Base-by-base conservation (phyloP, 2,888 invertebrate genomes). In the Diadegma fenestrale region DNA sequence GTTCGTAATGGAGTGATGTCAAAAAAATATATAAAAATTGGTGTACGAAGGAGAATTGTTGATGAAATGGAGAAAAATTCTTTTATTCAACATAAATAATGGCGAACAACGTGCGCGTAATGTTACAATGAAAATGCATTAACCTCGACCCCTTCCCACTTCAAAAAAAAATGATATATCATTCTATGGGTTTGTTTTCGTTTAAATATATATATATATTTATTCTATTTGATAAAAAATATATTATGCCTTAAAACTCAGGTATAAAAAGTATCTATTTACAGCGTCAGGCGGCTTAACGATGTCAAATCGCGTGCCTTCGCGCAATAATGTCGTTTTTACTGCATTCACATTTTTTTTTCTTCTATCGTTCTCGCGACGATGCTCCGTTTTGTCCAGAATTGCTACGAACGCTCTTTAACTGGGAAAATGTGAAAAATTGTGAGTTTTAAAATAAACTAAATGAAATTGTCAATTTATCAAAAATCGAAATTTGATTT, bases 181-280 rank as follows among this genome's bases (percentile, higher is more conserved):
- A 66, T 58, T 84, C 85, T 83, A 75, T 71, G 54, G 54, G 54
- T 54, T 54, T 54, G 8, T 51, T 54, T 12, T 26, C 22, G 54
- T 54, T 61, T 63, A 80, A 86, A 81, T 78, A 84, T 83, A 86
- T 80, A 84, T 76, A 48, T 76, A 33, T 73, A 82, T 84, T 81
- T 85, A 77, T 71, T 78, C 84, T 87, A 83, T 83, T 71, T 80
- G 68, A 86, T 84, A 86, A 82, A 85, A 88, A 84, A 86, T 87
- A 86, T 87, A 87, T 87, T 88, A 87, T 87, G 84, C 87, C 86
- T 86, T 89, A 88, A 87, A 89, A 90, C 89, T 89, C 89, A 88
- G 89, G 90, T 91, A 90, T 91, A 90, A 90, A 91, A 91, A 84
- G 88, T 88, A 86, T 89, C 86, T 89, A 90, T 91, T 89, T 90